Base-by-base conservation (phyloP, 2,888 invertebrate genomes). In the Melanophora roralis region DNA sequence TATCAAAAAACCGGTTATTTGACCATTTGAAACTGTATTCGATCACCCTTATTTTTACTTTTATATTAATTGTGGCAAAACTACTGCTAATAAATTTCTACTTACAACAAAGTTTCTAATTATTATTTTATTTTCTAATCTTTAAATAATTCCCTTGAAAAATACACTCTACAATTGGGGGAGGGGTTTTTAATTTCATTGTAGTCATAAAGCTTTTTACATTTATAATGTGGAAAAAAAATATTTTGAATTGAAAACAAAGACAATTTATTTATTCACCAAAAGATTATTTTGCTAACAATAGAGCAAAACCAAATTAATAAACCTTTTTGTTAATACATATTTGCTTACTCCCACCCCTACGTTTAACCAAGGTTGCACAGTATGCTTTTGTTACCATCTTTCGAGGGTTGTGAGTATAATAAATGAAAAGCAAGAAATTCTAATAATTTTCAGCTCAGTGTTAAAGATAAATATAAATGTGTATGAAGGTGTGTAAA, bases 401-500 rank as follows among this genome's bases (percentile, higher is more conserved):
- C n/a, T 23, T 59, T 59, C 14, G 8, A 9, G 14, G 21, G n/a
- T 34, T 40, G 23, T 36, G 14, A 36, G 34, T 57, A 27, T 45
- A 68, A 68, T 36, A 36, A 47, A 57, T 57, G 45, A 23, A 68
- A 65, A 68, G 53, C 40, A 68, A 67, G 19, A 75, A 75, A 75
- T 75, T 68, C 68, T 69, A 69, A 68, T 68, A 57, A 68, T 57
- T 68, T 27, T 36, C 53, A 36, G 16, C 62, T 62, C 55, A 76
- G 62, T 76, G 62, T 64, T 62, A 47, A 49, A 76, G 68, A 68
- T 75, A 75, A 68, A 60, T n/a, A n/a, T n/a, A n/a, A 75, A 14
- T 43, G 40, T 23, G 12, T 6, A 23, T 11, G 21, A 23, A 27
- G 4, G n/a, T n/a, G n/a, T n/a, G n/a, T n/a, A n/a, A n/a, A n/a